Conservation (phyloP, 2,113 vertebrate species). For the Microcebus murinus region DNA sequence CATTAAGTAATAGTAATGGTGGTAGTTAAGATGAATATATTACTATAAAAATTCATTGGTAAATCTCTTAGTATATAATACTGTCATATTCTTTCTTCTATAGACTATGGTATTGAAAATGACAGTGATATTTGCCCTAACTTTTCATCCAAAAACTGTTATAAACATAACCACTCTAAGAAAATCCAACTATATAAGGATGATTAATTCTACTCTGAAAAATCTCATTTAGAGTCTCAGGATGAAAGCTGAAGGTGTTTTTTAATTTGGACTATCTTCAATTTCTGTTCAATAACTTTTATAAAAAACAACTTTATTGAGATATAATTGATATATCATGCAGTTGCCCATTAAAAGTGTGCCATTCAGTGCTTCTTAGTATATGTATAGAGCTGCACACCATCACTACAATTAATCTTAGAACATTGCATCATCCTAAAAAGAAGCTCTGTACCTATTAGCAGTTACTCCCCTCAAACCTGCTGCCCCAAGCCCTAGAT, state of each 20-base stretch:
- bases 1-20: neutral
- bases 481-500: neutral
- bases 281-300: neutral
- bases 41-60: neutral
- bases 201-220: neutral
- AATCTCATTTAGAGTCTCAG: neutral
- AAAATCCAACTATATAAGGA: neutral
- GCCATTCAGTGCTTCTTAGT: neutral
- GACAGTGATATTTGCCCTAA: neutral
- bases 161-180: neutral
- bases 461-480: neutral
- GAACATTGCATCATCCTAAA: neutral
- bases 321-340: neutral
- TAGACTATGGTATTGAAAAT: neutral
- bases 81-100: neutral
- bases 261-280: neutral
- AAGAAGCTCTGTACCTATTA: neutral
- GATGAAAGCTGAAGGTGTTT: neutral
- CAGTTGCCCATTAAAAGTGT: neutral
- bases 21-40: neutral
- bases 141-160: neutral
- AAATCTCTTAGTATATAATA: neutral
- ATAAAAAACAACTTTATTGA: neutral
- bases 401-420: neutral
- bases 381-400: neutral